A percentile compares a stretch with the other conserved stretches of the same genome.
Evolutionary conservation across 2,888 invertebrate species (phyloP).

Genomic region (Agapostemon virescens): DNA sequence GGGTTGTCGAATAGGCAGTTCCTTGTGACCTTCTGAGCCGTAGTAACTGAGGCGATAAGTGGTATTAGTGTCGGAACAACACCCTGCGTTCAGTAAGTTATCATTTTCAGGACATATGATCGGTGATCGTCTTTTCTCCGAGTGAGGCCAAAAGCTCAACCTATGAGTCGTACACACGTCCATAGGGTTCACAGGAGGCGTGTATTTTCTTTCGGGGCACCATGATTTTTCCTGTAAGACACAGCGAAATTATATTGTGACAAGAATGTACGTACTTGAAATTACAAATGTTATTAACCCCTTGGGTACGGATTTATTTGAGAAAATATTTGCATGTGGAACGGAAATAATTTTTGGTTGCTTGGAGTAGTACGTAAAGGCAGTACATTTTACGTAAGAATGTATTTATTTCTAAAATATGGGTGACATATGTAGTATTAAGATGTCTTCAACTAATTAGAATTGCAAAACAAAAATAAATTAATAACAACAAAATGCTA

Average conservation of each 20-base stretch:
- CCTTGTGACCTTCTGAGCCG: constrained; percentile 70
- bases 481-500: no score
- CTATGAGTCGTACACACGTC: constrained; percentile 76
- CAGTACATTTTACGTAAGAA: no score
- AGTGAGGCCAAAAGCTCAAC: constrained; percentile 77
- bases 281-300: no score
- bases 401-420: no score
- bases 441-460: no score
- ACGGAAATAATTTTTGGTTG: no score
- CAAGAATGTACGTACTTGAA: no score
- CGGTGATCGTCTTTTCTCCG: constrained; percentile 65
- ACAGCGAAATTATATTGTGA: neutral
- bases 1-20: constrained; percentile 62
- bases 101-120: constrained; percentile 61
- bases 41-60: constrained; percentile 77
- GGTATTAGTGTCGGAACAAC: constrained; percentile 75
- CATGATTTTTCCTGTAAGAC: constrained; percentile 69
- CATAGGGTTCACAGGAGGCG: constrained; percentile 68
- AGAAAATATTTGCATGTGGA: no score
- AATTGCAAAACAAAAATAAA: no score
- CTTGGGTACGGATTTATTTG: no score
- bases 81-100: constrained; percentile 72
- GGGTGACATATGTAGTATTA: no score
- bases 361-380: no score
- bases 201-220: constrained; percentile 66